Evolutionary conservation across 2,797 vertebrate genomes (phyloP).

Genomic region (Danio kyathit): DNA sequence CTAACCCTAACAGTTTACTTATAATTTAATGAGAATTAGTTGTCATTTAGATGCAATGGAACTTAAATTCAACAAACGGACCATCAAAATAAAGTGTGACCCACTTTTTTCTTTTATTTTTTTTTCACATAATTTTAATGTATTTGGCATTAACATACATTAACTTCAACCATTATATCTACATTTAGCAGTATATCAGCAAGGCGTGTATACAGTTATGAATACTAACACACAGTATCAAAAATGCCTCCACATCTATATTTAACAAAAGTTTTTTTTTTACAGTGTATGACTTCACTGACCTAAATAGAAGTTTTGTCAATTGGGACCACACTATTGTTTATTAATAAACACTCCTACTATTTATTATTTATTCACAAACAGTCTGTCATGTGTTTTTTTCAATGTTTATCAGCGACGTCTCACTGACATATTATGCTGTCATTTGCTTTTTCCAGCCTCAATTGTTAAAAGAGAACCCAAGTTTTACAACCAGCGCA

Average conservation of each 20-base stretch:
- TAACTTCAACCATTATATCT: no score
- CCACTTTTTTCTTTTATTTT: no score
- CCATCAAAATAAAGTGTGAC: no score
- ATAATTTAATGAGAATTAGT: no score
- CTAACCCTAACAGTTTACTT: no score
- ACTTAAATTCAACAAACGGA: no score
- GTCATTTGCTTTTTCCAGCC: slow-evolving; percentile 60
- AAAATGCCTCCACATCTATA: neutral
- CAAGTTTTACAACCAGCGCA: slow-evolving; percentile 52
- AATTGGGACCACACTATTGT: neutral
- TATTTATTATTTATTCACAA: slow-evolving; percentile 35
- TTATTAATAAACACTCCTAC: slow-evolving; percentile 37
- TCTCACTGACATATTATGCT: slow-evolving; percentile 50
- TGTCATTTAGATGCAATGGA: no score
- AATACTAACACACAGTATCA: neutral
- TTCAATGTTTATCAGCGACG: neutral
- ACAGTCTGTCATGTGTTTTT: neutral
- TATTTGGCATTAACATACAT: no score
- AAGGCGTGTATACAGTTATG: neutral
- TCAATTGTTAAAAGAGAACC: slow-evolving; percentile 58
- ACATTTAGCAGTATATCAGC: no score
- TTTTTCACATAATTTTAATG: no score
- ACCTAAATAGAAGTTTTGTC: slow-evolving; percentile 29
- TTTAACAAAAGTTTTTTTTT: neutral
- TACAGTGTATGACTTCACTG: slow-evolving; percentile 17